Evolutionary conservation across 2,113 vertebrate genomes (phyloP).

Genomic region (Fregata magnificens): DNA sequence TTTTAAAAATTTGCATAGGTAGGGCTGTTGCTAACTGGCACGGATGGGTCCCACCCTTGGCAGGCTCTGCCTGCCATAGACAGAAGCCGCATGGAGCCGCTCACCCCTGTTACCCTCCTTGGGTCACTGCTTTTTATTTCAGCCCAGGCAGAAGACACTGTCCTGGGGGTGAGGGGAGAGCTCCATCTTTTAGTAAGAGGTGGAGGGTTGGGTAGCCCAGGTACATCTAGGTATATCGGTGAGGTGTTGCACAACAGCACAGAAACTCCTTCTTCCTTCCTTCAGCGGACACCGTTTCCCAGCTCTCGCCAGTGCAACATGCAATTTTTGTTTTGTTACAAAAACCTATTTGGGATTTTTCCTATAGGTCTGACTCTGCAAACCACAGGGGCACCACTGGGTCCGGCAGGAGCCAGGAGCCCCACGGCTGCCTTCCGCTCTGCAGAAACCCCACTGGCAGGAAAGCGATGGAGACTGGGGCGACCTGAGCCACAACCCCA

Average conservation of each 20-base stretch:
- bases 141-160: neutral
- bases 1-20: neutral
- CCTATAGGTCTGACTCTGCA: neutral
- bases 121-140: neutral
- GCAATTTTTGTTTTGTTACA: neutral
- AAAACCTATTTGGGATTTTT: neutral
- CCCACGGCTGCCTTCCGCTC: neutral
- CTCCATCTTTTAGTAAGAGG: neutral
- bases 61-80: neutral
- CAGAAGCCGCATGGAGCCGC: neutral
- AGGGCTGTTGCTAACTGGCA: neutral
- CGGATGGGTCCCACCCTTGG: neutral
- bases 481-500: neutral
- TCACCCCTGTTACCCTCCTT: neutral
- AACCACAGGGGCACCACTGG: accelerated
- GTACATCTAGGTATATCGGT: neutral
- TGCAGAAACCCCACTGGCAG: neutral
- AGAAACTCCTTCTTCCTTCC: neutral
- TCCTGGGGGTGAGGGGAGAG: neutral
- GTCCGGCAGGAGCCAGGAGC: neutral
- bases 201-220: neutral
- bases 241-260: neutral
- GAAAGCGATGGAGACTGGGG: accelerated
- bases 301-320: neutral
- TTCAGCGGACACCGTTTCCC: neutral